A percentile compares a stretch with the other conserved stretches of the same genome.
These are phyloP conservation scores for Siphamia tubifer DNA, from an alignment of 2,113 vertebrate genomes.

Conservation along the genomic window DNA sequence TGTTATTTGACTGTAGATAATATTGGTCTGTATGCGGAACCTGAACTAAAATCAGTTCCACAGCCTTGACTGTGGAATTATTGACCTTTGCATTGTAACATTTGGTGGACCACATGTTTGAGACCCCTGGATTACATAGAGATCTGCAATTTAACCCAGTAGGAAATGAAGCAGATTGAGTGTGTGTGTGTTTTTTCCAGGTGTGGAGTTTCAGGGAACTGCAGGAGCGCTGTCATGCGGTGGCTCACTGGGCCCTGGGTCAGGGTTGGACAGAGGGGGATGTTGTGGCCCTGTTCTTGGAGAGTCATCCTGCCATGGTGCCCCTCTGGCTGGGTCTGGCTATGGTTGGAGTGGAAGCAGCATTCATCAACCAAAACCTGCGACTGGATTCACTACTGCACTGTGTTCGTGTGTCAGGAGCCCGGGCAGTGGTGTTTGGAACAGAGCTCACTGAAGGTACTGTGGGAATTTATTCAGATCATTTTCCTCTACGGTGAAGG, in stretches of 20 bases:
- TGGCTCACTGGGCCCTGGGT: slow-evolving; percentile 79
- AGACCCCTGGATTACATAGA: not conserved
- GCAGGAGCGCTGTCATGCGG: slow-evolving; percentile 80
- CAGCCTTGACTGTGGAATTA: no score
- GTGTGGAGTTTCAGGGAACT: slow-evolving; percentile 84
- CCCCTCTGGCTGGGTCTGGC: slow-evolving; percentile 90
- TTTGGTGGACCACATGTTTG: no score
- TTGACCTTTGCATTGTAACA: no score
- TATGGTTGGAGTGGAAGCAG: slow-evolving; percentile 83
- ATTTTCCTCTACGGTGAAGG: no score
- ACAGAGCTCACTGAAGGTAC: slow-evolving; percentile 54
- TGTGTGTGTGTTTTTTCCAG: slow-evolving; percentile 10
- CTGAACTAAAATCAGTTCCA: no score
- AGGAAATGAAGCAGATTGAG: not conserved
- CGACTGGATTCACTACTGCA: slow-evolving; percentile 80
- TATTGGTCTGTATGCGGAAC: no score
- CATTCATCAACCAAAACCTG: slow-evolving; percentile 86
- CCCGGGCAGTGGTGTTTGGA: slow-evolving; percentile 84
- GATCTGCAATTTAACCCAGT: not conserved
- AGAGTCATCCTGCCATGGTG: slow-evolving; percentile 82
- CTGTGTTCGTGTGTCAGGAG: slow-evolving; percentile 79
- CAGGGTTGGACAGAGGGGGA: slow-evolving; percentile 81
- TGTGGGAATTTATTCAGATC: not conserved
- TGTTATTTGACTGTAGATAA: no score
- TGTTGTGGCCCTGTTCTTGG: slow-evolving; percentile 87